Base-by-base conservation (phyloP, 2,888 invertebrate species). In the Chrysodeixis includens region DNA sequence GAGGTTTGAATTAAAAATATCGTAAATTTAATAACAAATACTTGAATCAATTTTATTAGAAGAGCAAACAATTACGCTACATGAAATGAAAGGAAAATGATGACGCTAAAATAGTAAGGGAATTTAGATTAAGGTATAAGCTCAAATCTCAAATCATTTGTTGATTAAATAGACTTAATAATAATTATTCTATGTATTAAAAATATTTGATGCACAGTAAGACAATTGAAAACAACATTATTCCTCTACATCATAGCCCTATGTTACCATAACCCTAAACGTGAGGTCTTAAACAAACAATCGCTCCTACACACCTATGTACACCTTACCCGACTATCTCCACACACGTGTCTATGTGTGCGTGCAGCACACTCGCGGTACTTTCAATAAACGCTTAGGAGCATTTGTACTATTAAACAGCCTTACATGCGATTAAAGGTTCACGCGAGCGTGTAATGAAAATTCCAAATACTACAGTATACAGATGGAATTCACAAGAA, bases 371-470 rank as follows among this genome's bases (percentile, higher is more conserved):
- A 74, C 59, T 62, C 53, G 71, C 61, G 30, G 51, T 62, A 74
- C 76, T 83, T 84, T 87, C 84, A 83, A 86, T 86, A 83, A 86
- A 79, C 85, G 81, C 83, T 88, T 86, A 83, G 65, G 63, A 83
- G 73, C 80, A 85, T 82, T 85, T 85, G 87, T 87, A 86, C 82
- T 85, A 83, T 85, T 86, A 83, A 85, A 86, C 81, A 87, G 88
- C 83, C 84, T 85, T 85, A 85, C 86, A 86, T 87, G 87, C 88
- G 85, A 89, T 90, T 90, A 88, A 80, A 80, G 75, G 81, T 64
- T 69, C 87, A 89, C 74, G 86, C 85, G 81, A 89, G 85, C 91
- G 88, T 92, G 91, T 88, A 92, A 92, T 90, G 85, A 89, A 87
- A 86, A 85, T 86, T 85, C 83, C 80, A 83, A 74, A 83, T 83